Percentiles rank a stretch among this genome's conserved stretches.
Evolutionary conservation across 2,888 invertebrate genomes (phyloP).

Genomic region (Noctua comes): DNA sequence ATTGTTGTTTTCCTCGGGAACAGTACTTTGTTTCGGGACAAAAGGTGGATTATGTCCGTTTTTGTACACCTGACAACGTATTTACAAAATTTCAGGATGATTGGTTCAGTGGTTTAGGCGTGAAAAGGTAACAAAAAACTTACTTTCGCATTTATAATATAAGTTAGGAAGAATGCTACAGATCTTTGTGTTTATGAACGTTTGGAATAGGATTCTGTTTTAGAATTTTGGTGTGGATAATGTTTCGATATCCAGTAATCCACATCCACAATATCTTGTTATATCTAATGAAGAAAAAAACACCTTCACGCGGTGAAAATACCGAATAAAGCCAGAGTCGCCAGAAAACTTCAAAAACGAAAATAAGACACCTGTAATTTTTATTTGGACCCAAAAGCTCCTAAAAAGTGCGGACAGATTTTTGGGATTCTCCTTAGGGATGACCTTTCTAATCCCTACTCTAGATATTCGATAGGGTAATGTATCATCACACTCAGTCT

Average conservation of each 20-base stretch:
- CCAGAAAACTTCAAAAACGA: slow-evolving; percentile 20
- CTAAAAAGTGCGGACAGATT: slow-evolving; percentile 51
- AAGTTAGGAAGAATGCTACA: no score
- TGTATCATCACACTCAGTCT: slow-evolving; percentile 57
- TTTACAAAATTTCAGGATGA: no score
- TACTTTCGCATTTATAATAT: no score
- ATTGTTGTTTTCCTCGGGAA: no score
- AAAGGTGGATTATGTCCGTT: no score
- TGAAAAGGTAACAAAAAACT: no score
- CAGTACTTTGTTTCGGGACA: no score
- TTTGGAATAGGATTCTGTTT: neutral
- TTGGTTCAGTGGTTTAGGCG: no score
- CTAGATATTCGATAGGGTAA: slow-evolving; percentile 47
- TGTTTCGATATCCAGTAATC: neutral
- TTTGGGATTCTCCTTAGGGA: slow-evolving; percentile 51
- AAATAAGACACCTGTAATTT: slow-evolving; percentile 43
- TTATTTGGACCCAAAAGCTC: slow-evolving; percentile 37
- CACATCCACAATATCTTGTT: neutral
- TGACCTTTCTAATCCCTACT: slow-evolving; percentile 57
- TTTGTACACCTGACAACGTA: no score
- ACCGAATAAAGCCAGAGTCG: neutral
- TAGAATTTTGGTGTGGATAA: neutral
- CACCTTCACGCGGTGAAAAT: neutral
- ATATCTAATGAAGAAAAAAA: neutral
- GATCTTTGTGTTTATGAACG: no score